These are phyloP conservation scores for Heliconius nattereri DNA, from an alignment of 1,140 invertebrate genomes.

Conservation along the genomic window DNA sequence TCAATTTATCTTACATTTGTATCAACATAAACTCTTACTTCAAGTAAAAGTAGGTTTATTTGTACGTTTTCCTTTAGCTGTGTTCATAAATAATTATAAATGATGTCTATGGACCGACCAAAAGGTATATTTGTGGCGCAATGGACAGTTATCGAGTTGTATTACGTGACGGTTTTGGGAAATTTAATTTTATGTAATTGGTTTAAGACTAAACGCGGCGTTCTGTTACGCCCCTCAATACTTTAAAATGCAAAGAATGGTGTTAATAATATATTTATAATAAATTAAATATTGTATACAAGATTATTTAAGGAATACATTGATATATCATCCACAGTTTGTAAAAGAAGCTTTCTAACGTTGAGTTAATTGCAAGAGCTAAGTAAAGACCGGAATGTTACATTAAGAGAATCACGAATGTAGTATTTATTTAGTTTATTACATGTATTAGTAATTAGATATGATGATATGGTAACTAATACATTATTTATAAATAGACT, in stretches of 20 bases:
- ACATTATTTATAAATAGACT: background rate
- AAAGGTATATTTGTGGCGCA: background rate
- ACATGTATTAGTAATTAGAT: slow-evolving; percentile 9
- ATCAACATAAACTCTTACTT: slow-evolving; percentile 41
- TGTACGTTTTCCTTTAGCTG: background rate
- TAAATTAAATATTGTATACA: background rate
- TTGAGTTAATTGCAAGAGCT: slow-evolving; percentile 28
- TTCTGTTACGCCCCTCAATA: too few relatives aligned
- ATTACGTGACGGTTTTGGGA: too few relatives aligned
- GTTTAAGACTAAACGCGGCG: too few relatives aligned
- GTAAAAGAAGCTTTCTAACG: slow-evolving; percentile 33
- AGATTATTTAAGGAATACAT: background rate
- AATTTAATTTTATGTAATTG: too few relatives aligned
- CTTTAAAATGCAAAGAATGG: background rate
- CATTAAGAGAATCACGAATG: slow-evolving; percentile 17
- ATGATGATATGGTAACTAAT: slow-evolving; percentile 1
- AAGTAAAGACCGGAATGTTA: slow-evolving; percentile 14
- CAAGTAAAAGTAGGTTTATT: slow-evolving; percentile 24
- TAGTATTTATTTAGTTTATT: slow-evolving; percentile 11
- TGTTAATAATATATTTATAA: background rate
- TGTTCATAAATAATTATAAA: slow-evolving; percentile 37
- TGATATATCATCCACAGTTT: background rate
- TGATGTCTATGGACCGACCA: background rate
- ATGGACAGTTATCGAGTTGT: too few relatives aligned
- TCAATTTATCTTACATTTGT: background rate